Evolutionary conservation across 2,797 vertebrate genomes (phyloP).

Genomic region (Mormyrops attenuatus): DNA sequence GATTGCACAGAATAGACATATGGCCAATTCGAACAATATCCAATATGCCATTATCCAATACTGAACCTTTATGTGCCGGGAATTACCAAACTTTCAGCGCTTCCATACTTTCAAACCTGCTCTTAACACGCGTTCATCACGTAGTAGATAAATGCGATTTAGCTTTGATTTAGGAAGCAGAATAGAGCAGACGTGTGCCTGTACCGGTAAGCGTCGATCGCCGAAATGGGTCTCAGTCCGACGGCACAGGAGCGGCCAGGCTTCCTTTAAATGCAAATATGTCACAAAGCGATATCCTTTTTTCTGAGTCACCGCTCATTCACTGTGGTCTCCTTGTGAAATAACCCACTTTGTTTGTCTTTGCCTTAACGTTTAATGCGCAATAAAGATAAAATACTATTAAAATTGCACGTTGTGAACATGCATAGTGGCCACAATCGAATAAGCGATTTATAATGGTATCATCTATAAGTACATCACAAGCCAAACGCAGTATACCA

Average conservation of each 20-base stretch:
- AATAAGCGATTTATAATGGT: not conserved
- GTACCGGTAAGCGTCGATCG: slow-evolving; percentile 25
- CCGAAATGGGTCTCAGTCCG: slow-evolving; percentile 44
- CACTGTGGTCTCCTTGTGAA: not conserved
- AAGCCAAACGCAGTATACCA: not conserved
- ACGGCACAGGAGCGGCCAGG: slow-evolving; percentile 44
- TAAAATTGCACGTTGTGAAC: not conserved
- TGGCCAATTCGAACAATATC: not conserved
- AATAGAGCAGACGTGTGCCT: not conserved
- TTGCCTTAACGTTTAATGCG: not conserved
- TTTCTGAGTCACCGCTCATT: not conserved
- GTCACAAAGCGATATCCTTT: not conserved
- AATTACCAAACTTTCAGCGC: not conserved
- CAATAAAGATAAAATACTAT: not conserved
- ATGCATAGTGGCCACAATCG: not conserved
- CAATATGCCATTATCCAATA: not conserved
- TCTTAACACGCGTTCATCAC: not conserved
- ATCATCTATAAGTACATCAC: not conserved
- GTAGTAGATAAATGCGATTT: not conserved
- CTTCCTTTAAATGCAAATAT: slow-evolving; percentile 38
- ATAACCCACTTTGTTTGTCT: not conserved
- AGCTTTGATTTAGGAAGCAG: not conserved
- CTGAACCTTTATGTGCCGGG: not conserved
- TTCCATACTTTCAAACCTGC: not conserved
- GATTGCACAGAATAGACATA: not conserved